Evolutionary conservation across 2,888 invertebrate species (phyloP).

Genomic region (Drosophila maculinotata): DNA sequence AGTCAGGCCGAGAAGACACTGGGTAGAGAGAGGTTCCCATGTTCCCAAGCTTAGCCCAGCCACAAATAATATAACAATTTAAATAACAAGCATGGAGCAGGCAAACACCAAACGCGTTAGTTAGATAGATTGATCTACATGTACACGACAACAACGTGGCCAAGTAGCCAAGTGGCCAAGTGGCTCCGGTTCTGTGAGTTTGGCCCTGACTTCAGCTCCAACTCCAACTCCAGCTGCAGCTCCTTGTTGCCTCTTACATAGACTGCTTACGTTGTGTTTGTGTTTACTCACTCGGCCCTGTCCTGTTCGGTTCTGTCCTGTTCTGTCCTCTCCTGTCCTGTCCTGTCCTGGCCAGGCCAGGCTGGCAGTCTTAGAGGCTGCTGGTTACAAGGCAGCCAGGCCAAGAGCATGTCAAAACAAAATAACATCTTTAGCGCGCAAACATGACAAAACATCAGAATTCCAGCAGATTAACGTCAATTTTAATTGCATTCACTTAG

Average conservation of each 20-base stretch:
- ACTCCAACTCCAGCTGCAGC: slow-evolving; percentile 11
- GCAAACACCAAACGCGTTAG: slow-evolving; percentile 80
- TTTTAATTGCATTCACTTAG: slow-evolving; percentile 81
- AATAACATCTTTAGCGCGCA: slow-evolving; percentile 81
- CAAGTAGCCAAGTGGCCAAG: slow-evolving; percentile 57
- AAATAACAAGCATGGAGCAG: slow-evolving; percentile 75
- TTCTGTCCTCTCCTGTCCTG: too few relatives aligned
- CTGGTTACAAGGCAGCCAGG: slow-evolving; percentile 50
- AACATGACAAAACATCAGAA: slow-evolving; percentile 81
- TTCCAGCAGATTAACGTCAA: slow-evolving; percentile 81
- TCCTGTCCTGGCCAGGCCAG: slow-evolving; percentile 30
- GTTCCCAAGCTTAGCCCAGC: slow-evolving; percentile 69
- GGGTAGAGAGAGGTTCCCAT: slow-evolving; percentile 42
- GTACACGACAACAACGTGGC: slow-evolving; percentile 71
- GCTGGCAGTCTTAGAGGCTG: slow-evolving; percentile 22
- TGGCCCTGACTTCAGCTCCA: not conserved
- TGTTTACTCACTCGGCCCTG: slow-evolving; percentile 36
- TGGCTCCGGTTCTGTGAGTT: slow-evolving; percentile 24
- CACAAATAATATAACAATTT: slow-evolving; percentile 81
- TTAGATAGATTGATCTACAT: slow-evolving; percentile 81
- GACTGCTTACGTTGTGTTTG: slow-evolving; percentile 26
- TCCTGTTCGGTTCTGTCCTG: slow-evolving; percentile 25
- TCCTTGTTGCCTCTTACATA: slow-evolving; percentile 37
- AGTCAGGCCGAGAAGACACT: slow-evolving; percentile 38
- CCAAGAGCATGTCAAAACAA: slow-evolving; percentile 81